Evolutionary conservation across 2,888 invertebrate species (phyloP).

Genomic region (Trissolcus japonicus): DNA sequence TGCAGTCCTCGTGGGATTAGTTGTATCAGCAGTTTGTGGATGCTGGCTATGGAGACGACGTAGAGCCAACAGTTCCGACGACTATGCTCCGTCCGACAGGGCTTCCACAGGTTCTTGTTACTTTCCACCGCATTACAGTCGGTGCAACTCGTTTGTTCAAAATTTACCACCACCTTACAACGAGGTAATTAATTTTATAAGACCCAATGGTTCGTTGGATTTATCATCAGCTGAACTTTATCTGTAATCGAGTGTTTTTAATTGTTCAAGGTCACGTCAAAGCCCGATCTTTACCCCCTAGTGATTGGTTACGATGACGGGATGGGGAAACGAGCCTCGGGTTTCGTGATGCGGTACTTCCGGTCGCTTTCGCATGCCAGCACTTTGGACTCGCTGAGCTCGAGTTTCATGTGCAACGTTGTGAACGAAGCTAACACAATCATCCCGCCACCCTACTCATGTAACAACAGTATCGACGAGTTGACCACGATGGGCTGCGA

Average conservation of each 20-base stretch:
- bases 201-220: not conserved
- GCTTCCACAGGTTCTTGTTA: conserved; percentile 89
- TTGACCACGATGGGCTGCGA: conserved; percentile 71
- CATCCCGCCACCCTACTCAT: conserved; percentile 90
- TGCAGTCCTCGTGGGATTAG: conserved; percentile 82
- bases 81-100: conserved; percentile 82
- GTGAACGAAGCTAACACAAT: conserved; percentile 91
- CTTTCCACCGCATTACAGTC: conserved; percentile 89
- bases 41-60: conserved; percentile 82
- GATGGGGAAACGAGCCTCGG: conserved; percentile 83
- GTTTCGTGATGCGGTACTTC: conserved; percentile 91
- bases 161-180: conserved; percentile 86
- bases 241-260: not conserved
- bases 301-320: conserved; percentile 87
- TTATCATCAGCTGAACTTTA: not conserved
- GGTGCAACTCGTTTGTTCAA: conserved; percentile 89
- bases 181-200: conserved; percentile 79
- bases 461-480: conserved; percentile 85
- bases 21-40: conserved; percentile 83
- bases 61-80: conserved; percentile 76
- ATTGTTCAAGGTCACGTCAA: conserved; percentile 84
- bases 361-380: conserved; percentile 89
- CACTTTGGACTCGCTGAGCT: conserved; percentile 90
- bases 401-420: conserved; percentile 90
- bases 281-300: conserved; percentile 89